Evolutionary conservation across 2,888 invertebrate genomes (phyloP).

Genomic region (Nephrotoma flavescens): DNA sequence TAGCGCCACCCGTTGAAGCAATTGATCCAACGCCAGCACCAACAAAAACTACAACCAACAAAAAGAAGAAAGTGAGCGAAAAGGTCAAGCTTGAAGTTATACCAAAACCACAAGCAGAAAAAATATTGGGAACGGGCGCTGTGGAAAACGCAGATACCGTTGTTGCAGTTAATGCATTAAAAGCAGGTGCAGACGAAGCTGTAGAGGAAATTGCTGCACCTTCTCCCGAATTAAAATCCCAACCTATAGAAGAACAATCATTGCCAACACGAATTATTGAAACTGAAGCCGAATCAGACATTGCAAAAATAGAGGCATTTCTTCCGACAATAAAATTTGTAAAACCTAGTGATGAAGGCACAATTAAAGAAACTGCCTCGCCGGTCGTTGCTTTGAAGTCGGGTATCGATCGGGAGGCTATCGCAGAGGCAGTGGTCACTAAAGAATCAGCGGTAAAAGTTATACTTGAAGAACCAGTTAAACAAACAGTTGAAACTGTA

Average conservation of each 20-base stretch:
- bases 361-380: not conserved
- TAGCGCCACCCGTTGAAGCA: constrained; percentile 34
- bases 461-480: not conserved
- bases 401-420: not conserved
- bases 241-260: not conserved
- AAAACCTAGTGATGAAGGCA: not conserved
- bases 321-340: not conserved
- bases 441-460: not conserved
- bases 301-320: not conserved
- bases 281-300: not conserved
- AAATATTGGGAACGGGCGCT: not conserved
- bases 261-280: not conserved
- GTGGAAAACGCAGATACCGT: not conserved
- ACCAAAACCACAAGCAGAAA: not conserved
- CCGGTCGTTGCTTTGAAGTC: not conserved
- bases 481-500: not conserved
- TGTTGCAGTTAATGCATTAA: not conserved
- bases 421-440: not conserved
- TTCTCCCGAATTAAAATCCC: not conserved
- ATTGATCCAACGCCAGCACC: constrained; percentile 13
- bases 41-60: not conserved
- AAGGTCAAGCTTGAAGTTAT: not conserved
- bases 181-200: not conserved
- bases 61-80: not conserved
- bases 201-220: not conserved